Conservation (phyloP, 92 coral and sea anemone genomes). For the Ricordea florida region DNA sequence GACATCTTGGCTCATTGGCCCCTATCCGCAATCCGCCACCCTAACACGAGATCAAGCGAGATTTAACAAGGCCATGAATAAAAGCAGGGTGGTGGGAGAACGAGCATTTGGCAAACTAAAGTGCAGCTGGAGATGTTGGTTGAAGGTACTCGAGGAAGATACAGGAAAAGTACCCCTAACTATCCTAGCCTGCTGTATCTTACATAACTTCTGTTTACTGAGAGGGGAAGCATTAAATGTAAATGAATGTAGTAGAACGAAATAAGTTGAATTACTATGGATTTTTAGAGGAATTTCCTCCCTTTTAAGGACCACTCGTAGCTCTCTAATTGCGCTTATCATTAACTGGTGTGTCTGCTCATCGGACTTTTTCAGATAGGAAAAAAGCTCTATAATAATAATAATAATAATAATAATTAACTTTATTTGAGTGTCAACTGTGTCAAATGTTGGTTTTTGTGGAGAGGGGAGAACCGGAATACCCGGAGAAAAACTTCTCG, state of each 20-base stretch:
- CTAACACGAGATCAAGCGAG: conserved; percentile 10
- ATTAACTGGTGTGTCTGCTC: conserved; percentile 10
- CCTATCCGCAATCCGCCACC: conserved; percentile 28
- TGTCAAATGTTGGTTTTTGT: no score
- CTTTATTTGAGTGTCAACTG: no score
- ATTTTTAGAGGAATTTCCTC: conserved; percentile 1
- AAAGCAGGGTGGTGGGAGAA: conserved; percentile 28
- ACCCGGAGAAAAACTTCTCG: no score
- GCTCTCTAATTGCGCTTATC: conserved; percentile 17
- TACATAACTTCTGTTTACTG: conserved; percentile 1
- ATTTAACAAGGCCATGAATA: conserved; percentile 15
- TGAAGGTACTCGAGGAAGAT: conserved; percentile 18
- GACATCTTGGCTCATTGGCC: conserved; percentile 35
- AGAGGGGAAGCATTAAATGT: conserved; percentile 5
- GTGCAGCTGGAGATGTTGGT: conserved; percentile 9
- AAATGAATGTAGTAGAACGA: background rate
- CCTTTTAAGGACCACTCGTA: conserved; percentile 17
- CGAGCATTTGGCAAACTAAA: conserved; percentile 40
- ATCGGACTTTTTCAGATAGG: conserved; percentile 10
- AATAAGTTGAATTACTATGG: background rate
- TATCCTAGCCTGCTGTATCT: conserved; percentile 25
- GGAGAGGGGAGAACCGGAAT: no score
- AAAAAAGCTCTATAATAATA: conserved; percentile 1
- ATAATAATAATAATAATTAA: no score
- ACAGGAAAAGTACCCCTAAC: conserved; percentile 30